Conservation (phyloP, 2,113 vertebrate species). For the Daboia siamensis region DNA sequence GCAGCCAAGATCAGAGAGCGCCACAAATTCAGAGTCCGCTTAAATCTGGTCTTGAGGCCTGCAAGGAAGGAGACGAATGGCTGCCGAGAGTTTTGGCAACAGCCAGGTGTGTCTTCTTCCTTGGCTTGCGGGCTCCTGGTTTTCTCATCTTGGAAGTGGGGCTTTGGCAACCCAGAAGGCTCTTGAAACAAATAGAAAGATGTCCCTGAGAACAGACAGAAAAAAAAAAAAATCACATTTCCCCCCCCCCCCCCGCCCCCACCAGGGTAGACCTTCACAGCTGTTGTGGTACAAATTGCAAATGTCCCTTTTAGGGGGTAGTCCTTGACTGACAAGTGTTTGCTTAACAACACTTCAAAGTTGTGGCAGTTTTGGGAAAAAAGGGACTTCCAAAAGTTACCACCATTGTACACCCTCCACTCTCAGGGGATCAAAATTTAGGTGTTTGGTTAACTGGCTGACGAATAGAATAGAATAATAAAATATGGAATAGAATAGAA, state of each 20-base stretch:
- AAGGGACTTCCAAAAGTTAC: background rate
- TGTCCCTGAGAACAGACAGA: background rate
- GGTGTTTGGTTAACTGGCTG: background rate
- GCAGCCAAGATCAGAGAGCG: background rate
- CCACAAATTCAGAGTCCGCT: no score
- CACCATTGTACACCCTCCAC: background rate
- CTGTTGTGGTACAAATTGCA: background rate
- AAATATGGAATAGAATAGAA: no score
- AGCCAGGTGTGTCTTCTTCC: background rate
- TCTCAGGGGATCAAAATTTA: background rate
- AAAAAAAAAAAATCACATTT: background rate
- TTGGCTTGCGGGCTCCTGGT: accelerated
- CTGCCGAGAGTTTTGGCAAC: no score
- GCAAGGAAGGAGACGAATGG: background rate
- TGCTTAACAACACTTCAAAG: background rate
- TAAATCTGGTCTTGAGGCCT: background rate
- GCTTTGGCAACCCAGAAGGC: background rate
- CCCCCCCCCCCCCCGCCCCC: no score
- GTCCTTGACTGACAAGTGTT: background rate
- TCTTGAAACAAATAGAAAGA: background rate
- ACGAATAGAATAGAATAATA: no score
- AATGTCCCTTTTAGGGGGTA: background rate
- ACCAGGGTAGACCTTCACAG: background rate
- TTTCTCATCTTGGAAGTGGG: background rate
- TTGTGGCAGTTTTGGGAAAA: background rate